Base-by-base conservation (phyloP, 2,888 invertebrate species). In the Bhutanitis thaidina region DNA sequence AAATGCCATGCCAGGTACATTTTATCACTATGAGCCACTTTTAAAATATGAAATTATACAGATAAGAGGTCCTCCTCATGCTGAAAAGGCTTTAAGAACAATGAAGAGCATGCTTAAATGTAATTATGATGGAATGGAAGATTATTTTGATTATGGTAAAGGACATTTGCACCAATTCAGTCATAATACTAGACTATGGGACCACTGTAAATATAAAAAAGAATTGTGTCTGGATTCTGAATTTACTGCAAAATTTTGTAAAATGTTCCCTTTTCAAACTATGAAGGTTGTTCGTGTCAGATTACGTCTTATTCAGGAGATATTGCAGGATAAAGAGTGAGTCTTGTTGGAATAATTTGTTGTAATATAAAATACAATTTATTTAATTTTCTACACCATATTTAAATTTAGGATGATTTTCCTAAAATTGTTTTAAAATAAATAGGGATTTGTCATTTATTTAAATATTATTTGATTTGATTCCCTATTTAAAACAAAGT, bases 21-120 rank as follows among this genome's bases (percentile, higher is more conserved):
- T 92, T 80, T 97, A 97, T 83, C 96, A 97, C 75, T 97, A 97
- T 73, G 97, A 97, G 79, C 97, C 97, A 29, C 84, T 97, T 54
- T 86, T 96, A 53, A 93, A 95, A 69, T 95, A 94, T 80, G 95
- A 94, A 55, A 96, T 96, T 61, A 91, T 94, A 59, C 96, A 96
- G 88, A 93, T 96, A 52, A 91, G 96, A 64, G 94, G 94, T 7
- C 91, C 93, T 15, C 94, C 94, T 2, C 82, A 93, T 41, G 92
- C 94, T n/a, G 90, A 91, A 35, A 80, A 91, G 60, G 95, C 95
- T 20, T 71, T 96, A 53, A 82, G 82, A 50, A 93, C 92, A 70
- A 85, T 96, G 46, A 93, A 93, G 71, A 91, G 92, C 59, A 91
- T 97, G 71, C 90, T 96, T 58, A 92, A 91, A 69, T 96, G 96